A percentile compares a stretch with the other conserved stretches of the same genome.
Evolutionary conservation across 1,140 invertebrate species (phyloP).

Genomic region (Neodiprion lecontei): DNA sequence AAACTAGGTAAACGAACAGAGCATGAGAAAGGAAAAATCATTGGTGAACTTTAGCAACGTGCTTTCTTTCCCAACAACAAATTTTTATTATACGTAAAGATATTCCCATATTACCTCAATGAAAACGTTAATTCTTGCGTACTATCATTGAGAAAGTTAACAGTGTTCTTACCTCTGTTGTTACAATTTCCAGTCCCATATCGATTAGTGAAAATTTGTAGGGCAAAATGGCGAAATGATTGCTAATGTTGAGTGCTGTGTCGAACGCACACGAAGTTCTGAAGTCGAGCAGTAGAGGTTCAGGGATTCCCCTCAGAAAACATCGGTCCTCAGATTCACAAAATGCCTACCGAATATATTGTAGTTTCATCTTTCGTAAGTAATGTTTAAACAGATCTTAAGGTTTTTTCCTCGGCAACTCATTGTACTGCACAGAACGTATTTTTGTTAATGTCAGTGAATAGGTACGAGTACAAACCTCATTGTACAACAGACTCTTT

Average conservation of each 20-base stretch:
- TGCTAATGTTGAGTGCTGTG: slow-evolving; percentile 36
- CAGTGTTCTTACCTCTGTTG: neutral
- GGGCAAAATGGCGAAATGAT: slow-evolving; percentile 44
- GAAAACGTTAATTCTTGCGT: neutral
- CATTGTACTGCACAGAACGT: too few relatives aligned
- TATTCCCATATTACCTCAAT: neutral
- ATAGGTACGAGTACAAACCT: too few relatives aligned
- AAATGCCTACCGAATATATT: slow-evolving; percentile 19
- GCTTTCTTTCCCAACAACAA: neutral
- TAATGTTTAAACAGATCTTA: too few relatives aligned
- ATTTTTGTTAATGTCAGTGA: too few relatives aligned
- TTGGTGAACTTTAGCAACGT: neutral
- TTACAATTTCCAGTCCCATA: slow-evolving; percentile 32
- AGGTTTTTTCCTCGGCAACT: too few relatives aligned
- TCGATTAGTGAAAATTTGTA: slow-evolving; percentile 36
- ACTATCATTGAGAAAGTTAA: too few relatives aligned
- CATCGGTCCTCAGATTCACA: slow-evolving; percentile 16
- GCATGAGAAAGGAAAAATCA: neutral
- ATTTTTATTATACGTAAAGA: neutral
- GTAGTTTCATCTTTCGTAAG: neutral
- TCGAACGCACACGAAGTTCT: slow-evolving; percentile 27
- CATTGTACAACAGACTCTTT: slow-evolving; percentile 39
- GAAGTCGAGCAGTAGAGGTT: slow-evolving; percentile 27
- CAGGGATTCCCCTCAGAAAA: slow-evolving; percentile 33
- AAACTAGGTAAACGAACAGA: neutral